These are phyloP conservation scores for Hydrotaea cyrtoneurina DNA, from an alignment of 2,888 invertebrate genomes.

Conservation along the genomic window DNA sequence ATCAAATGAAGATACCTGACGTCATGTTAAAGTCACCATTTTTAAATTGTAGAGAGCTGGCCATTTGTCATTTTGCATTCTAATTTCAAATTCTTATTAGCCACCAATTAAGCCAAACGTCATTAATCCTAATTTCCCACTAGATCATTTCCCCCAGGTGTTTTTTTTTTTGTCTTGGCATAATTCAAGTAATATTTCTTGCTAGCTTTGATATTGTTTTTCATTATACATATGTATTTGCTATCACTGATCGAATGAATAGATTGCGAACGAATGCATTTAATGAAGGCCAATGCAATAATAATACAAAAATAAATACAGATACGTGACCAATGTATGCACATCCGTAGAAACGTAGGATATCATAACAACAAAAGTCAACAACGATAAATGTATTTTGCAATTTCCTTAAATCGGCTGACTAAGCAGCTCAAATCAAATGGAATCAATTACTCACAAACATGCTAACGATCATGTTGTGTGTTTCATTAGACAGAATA, in stretches of 20 bases:
- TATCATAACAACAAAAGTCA: not conserved
- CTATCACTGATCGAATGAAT: not conserved
- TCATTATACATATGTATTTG: not conserved
- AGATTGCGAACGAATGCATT: slow-evolving; percentile 30
- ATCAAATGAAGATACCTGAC: no score
- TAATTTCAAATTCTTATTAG: no score
- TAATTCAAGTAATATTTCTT: not conserved
- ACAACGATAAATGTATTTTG: not conserved
- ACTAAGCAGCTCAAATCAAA: not conserved
- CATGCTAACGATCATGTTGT: not conserved
- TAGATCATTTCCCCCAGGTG: no score
- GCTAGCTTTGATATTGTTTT: not conserved
- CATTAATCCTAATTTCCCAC: no score
- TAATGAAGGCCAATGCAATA: slow-evolving; percentile 35
- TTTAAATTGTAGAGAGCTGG: no score
- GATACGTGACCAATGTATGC: not conserved
- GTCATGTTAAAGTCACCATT: no score
- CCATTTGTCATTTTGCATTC: no score
- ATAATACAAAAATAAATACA: not conserved
- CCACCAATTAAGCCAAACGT: no score
- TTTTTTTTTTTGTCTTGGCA: no score
- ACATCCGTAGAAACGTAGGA: not conserved
- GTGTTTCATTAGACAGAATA: no score
- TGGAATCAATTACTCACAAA: not conserved
- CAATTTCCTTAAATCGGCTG: slow-evolving; percentile 14